A percentile compares a stretch with the other conserved stretches of the same genome.
Conservation (phyloP, 2,113 vertebrate genomes). For the Phoxinus phoxinus region DNA sequence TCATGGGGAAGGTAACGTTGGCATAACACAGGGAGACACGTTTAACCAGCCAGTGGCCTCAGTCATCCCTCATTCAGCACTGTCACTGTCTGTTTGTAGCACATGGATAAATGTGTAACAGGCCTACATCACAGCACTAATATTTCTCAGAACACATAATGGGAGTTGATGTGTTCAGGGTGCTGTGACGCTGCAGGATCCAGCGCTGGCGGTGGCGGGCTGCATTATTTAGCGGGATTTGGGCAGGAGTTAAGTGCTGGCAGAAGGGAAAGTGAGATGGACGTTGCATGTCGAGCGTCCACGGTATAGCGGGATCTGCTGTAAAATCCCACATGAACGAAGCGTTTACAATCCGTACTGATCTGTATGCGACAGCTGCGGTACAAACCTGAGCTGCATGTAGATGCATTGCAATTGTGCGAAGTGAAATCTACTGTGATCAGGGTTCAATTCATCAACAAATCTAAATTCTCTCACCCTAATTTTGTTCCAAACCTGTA, state of each 20-base stretch:
- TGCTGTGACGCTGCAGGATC: conserved; percentile 51
- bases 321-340: background rate
- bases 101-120: conserved; percentile 17
- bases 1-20: conserved; percentile 16
- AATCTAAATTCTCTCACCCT: background rate
- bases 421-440: background rate
- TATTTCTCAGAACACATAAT: conserved; percentile 36
- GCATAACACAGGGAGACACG: conserved; percentile 18
- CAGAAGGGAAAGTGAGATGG: background rate
- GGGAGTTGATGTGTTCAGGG: conserved; percentile 43
- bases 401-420: background rate
- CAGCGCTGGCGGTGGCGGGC: background rate
- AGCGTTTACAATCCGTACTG: conserved; percentile 1
- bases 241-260: conserved; percentile 35
- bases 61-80: conserved; percentile 10
- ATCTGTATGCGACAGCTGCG: conserved; percentile 18
- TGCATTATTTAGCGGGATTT: conserved; percentile 52
- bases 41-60: conserved; percentile 22
- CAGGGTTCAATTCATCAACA: background rate
- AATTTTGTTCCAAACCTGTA: no score
- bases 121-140: conserved; percentile 5
- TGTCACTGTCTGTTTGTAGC: conserved; percentile 29
- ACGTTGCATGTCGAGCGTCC: background rate
- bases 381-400: conserved; percentile 8
- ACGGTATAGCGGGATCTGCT: background rate